Percentiles rank a stretch among this genome's conserved stretches.
phyloP scores from a whole-genome alignment of 2,888 invertebrate genomes.

The Pecten maximus region DNA sequence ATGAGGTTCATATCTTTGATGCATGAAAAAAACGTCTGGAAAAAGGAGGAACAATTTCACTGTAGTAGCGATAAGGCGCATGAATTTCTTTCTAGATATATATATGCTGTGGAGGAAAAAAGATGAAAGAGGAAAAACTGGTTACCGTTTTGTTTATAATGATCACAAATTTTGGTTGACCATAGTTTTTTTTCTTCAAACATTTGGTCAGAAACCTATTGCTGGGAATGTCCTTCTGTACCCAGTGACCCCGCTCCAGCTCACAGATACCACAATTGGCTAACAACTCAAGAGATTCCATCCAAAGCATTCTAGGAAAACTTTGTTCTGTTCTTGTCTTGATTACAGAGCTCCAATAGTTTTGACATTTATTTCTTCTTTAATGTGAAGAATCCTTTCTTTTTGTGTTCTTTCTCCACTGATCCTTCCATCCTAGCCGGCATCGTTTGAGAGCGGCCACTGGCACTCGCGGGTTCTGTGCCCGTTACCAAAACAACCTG shows the following conservation, averaged over 20 bases:
- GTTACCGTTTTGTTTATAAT: constrained; percentile 34
- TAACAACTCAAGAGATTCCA: constrained; percentile 52
- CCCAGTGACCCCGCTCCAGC: background rate
- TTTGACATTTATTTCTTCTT: constrained; percentile 90
- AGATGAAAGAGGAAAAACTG: constrained; percentile 40
- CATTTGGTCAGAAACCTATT: background rate
- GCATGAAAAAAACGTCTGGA: background rate
- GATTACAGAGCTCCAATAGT: constrained; percentile 31
- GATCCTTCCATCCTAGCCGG: constrained; percentile 86
- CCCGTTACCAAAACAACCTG: constrained; percentile 89
- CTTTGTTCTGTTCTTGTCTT: constrained; percentile 38
- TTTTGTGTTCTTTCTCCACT: constrained; percentile 94
- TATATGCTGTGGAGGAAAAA: constrained; percentile 14
- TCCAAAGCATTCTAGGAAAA: constrained; percentile 49
- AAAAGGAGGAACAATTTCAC: background rate
- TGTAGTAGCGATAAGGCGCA: constrained; percentile 6
- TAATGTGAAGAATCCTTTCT: constrained; percentile 98
- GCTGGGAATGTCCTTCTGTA: constrained; percentile 33
- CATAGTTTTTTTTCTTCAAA: constrained; percentile 27
- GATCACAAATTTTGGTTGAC: constrained; percentile 40
- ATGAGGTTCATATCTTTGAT: constrained; percentile 2
- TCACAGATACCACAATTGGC: background rate
- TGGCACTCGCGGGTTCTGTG: constrained; percentile 82
- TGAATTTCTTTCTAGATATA: background rate
- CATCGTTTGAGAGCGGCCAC: constrained; percentile 94